phyloP scores from a whole-genome alignment of 2,888 invertebrate genomes.

The Troides aeacus region DNA sequence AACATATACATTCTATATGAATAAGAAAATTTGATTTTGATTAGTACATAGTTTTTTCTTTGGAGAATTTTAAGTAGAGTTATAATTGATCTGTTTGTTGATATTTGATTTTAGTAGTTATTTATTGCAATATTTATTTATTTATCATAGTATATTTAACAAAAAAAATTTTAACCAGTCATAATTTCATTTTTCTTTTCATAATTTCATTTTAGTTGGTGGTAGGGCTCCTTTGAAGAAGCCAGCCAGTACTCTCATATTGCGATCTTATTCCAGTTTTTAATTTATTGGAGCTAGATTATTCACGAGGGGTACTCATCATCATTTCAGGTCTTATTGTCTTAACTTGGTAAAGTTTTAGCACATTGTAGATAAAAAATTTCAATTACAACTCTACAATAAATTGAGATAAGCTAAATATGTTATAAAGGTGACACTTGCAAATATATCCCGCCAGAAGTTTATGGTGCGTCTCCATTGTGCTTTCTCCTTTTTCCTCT shows the following conservation, averaged over 20 bases:
- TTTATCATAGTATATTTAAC: too few species aligned
- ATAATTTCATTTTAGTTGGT: too few species aligned
- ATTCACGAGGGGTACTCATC: too few species aligned
- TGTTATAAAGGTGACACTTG: constrained; percentile 73
- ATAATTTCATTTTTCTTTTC: too few species aligned
- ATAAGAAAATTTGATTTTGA: background rate
- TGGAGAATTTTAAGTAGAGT: constrained; percentile 37
- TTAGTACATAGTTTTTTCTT: constrained; percentile 58
- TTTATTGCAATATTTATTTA: background rate
- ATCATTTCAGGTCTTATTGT: too few species aligned
- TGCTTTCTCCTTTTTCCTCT: constrained; percentile 75
- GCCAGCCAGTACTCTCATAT: too few species aligned
- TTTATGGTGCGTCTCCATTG: constrained; percentile 79
- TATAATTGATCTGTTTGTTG: constrained; percentile 1
- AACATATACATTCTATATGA: background rate
- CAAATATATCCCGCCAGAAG: constrained; percentile 79
- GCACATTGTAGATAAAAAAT: too few species aligned
- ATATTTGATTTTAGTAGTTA: background rate
- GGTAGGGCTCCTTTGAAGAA: too few species aligned
- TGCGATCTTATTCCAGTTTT: too few species aligned
- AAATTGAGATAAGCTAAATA: constrained; percentile 39
- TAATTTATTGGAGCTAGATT: too few species aligned
- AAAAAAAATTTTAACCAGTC: too few species aligned
- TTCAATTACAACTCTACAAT: constrained; percentile 34
- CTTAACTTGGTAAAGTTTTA: too few species aligned